Conservation (phyloP, 2,113 vertebrate genomes). For the Albula goreensis region DNA sequence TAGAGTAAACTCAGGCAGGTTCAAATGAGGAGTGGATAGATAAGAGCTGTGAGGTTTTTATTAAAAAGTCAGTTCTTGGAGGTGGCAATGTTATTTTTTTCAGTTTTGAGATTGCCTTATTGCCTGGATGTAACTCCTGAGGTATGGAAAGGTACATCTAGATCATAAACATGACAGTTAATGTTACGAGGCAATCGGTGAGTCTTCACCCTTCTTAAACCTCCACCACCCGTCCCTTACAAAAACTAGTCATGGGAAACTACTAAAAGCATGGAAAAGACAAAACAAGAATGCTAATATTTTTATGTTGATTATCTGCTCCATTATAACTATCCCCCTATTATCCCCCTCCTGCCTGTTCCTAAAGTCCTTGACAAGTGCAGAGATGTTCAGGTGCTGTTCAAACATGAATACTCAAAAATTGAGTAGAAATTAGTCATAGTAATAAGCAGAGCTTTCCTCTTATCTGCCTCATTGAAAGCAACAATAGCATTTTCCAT, state of each 20-base stretch:
- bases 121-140: conserved; percentile 14
- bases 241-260: conserved; percentile 28
- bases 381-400: too few relatives aligned
- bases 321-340: neutral
- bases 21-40: conserved; percentile 6
- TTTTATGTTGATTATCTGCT: conserved; percentile 12
- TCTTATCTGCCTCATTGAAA: neutral
- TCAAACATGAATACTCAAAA: neutral
- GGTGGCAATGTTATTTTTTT: neutral
- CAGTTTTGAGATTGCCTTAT: neutral
- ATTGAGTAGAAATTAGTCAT: neutral
- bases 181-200: conserved; percentile 30
- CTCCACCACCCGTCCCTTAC: neutral
- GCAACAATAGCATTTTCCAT: too few relatives aligned
- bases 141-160: conserved; percentile 19
- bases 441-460: neutral
- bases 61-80: neutral
- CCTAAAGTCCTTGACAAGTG: neutral
- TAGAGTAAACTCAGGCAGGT: neutral
- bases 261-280: neutral
- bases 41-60: conserved; percentile 9
- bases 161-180: conserved; percentile 39
- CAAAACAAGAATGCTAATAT: neutral
- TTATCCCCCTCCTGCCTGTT: too few relatives aligned
- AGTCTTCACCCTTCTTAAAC: conserved; percentile 7